phyloP scores from a whole-genome alignment of 2,797 vertebrate genomes.

The Ctenosaura bakeri region DNA sequence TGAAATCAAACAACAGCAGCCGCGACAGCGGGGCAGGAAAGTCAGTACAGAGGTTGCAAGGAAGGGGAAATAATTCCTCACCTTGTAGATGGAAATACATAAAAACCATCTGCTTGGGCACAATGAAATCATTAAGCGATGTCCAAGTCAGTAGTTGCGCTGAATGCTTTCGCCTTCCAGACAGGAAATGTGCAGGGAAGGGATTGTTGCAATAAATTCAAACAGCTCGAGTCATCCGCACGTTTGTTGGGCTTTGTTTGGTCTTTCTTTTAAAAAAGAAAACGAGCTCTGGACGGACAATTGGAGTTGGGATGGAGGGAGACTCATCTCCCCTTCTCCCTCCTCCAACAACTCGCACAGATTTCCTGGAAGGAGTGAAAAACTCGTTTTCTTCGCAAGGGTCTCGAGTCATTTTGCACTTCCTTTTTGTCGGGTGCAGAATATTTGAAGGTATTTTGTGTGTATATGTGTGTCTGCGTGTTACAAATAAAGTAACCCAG shows the following conservation, averaged over 20 bases:
- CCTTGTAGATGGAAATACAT: slow-evolving; percentile 75
- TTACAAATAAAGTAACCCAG: too few species aligned
- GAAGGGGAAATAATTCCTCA: slow-evolving; percentile 76
- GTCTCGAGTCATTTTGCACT: neutral
- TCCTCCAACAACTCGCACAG: slow-evolving; percentile 19
- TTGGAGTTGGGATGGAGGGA: slow-evolving; percentile 14
- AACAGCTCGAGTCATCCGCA: slow-evolving; percentile 70
- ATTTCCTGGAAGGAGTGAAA: slow-evolving; percentile 27
- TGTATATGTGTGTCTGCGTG: too few species aligned
- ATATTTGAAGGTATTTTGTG: neutral
- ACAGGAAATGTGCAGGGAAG: slow-evolving; percentile 79
- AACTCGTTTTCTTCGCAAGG: slow-evolving; percentile 20
- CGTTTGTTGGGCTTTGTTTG: slow-evolving; percentile 66
- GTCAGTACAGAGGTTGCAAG: slow-evolving; percentile 73
- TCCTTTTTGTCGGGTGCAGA: neutral
- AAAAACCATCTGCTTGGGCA: slow-evolving; percentile 77
- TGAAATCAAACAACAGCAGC: slow-evolving; percentile 36
- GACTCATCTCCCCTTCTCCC: neutral
- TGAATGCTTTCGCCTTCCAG: slow-evolving; percentile 75
- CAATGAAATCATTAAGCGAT: slow-evolving; percentile 79
- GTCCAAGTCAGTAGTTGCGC: slow-evolving; percentile 74
- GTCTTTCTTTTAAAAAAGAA: slow-evolving; percentile 47
- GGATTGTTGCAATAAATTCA: slow-evolving; percentile 77
- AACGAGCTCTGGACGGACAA: neutral
- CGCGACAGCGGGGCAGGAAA: slow-evolving; percentile 67